Evolutionary conservation across 2,113 vertebrate species (phyloP), one percentile per base, ranked within the genome.

Genomic region (Solea senegalensis): DNA sequence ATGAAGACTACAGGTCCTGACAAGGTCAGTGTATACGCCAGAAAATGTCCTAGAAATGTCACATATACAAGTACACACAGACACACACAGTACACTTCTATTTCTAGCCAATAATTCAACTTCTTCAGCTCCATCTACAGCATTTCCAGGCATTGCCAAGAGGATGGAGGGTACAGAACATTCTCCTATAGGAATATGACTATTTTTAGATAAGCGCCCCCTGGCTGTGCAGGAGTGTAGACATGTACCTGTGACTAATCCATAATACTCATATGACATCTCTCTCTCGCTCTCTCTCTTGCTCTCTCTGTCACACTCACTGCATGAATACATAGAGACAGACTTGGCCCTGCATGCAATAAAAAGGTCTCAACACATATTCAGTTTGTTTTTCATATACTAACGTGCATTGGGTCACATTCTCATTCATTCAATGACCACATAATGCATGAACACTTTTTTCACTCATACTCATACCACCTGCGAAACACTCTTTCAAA

Each of bases 161-260:
- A 70, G 44, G 46, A 75, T 63, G 67, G 43, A 83, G 77, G 72
- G 69, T 50, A 51, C 74, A 87, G 72, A 77, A 74, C 76, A 75
- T 57, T 12, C 74, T 76, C 81, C 71, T 58, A 11, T 52, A 68
- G 83, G 82, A 87, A 75, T 83, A 69, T 10, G 52, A 58, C 69
- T 89, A 92, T 90, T 86, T 92, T 85, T 84, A 89, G 78, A 72
- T 65, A 78, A 72, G 72, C 34, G 57, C 74, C 90, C 81, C 76
- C 68, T 79, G 84, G 87, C 77, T 73, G 71, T 78, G 85, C 84
- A 71, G 56, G 69, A 79, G 72, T 55, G 60, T 44, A 82, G 53
- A 90, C 81, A 81, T 78, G 74, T 86, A 87, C 84, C 86, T 88
- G 82, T 86, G 88, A 88, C 78, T 85, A 91, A 91, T 86, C 76